Percentiles rank a stretch among this genome's conserved stretches.
Conservation (phyloP, 1,140 invertebrate species). For the Phortica variegata region DNA sequence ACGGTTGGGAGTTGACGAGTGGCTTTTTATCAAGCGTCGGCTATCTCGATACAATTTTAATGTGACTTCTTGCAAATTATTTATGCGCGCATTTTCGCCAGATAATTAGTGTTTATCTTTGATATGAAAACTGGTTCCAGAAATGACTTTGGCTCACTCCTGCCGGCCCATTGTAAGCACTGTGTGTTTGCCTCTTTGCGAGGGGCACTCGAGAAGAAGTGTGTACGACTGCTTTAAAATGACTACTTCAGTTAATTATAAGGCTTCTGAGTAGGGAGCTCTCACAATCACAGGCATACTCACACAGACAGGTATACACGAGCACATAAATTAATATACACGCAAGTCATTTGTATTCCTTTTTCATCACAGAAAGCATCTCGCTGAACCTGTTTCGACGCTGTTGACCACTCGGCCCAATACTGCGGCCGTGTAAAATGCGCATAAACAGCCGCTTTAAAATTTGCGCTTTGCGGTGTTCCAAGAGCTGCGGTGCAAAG, state of each 20-base stretch:
- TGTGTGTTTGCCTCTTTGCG: too few species aligned
- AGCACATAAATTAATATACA: conserved; percentile 46
- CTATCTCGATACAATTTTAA: conserved; percentile 55
- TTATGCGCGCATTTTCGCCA: conserved; percentile 54
- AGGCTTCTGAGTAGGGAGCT: conserved; percentile 55
- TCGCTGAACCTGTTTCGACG: background rate
- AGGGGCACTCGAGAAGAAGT: too few species aligned
- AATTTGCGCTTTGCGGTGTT: background rate
- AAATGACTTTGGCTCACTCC: conserved; percentile 17
- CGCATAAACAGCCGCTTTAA: conserved; percentile 27
- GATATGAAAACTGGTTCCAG: conserved; percentile 44
- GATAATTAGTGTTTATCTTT: conserved; percentile 57
- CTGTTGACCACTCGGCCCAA: background rate
- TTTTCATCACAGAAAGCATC: conserved; percentile 10
- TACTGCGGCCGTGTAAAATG: conserved; percentile 32
- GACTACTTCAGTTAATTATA: conserved; percentile 57
- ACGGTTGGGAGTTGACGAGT: conserved; percentile 14
- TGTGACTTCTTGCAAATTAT: conserved; percentile 56
- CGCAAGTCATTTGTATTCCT: conserved; percentile 26
- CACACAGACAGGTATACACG: conserved; percentile 30
- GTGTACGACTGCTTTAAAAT: conserved; percentile 47
- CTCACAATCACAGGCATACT: background rate
- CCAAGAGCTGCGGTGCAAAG: conserved; percentile 10
- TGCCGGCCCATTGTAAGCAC: too few species aligned
- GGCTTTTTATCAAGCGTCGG: conserved; percentile 31